Evolutionary conservation across 2,797 vertebrate species (phyloP).

Genomic region (Rhinoraja longicauda): DNA sequence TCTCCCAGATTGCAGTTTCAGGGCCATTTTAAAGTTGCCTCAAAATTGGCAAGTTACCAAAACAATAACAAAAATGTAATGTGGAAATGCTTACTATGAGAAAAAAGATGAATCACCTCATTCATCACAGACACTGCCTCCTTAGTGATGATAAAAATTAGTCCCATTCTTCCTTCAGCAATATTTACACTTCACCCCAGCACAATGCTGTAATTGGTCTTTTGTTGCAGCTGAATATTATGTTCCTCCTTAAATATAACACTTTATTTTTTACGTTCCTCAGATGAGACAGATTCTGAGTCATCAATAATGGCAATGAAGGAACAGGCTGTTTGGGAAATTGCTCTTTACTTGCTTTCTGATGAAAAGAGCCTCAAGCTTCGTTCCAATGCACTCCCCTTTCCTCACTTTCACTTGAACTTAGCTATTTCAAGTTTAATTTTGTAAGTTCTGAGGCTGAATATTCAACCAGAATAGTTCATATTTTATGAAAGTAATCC

Average conservation of each 20-base stretch:
- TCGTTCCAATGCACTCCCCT: neutral
- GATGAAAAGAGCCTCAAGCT: neutral
- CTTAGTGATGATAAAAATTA: neutral
- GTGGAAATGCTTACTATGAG: neutral
- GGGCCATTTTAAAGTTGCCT: slow-evolving; percentile 8
- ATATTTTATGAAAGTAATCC: neutral
- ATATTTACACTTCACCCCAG: neutral
- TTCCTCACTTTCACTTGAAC: neutral
- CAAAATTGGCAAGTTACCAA: slow-evolving; percentile 29
- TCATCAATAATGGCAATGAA: neutral
- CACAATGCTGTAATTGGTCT: neutral
- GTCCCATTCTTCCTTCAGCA: neutral
- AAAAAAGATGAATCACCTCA: neutral
- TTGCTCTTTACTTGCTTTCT: neutral
- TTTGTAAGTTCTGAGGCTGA: neutral
- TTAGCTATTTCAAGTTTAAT: neutral
- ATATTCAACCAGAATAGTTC: neutral
- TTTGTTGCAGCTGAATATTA: neutral
- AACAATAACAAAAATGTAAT: neutral
- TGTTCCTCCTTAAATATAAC: neutral
- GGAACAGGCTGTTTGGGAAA: neutral
- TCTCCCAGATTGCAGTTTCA: neutral
- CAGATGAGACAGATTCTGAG: neutral
- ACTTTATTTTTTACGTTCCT: neutral
- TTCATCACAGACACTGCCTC: neutral